Conservation (phyloP, 2,113 vertebrate species). For the Gambusia affinis region DNA sequence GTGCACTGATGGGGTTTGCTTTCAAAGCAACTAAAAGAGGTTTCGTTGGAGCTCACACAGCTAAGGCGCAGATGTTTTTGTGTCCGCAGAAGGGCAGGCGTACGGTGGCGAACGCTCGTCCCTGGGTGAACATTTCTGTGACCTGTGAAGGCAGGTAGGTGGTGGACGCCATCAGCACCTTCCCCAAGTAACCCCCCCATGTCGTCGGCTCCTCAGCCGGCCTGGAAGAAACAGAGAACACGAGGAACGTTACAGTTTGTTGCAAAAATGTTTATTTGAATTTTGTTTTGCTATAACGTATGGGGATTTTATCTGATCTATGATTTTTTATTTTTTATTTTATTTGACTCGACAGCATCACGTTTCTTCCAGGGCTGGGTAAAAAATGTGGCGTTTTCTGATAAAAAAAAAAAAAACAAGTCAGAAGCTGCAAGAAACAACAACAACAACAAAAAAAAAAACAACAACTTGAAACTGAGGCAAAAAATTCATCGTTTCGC, state of each 20-base stretch:
- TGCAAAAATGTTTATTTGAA: no score
- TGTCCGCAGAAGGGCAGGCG: slow-evolving; percentile 97
- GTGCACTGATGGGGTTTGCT: neutral
- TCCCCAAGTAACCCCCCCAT: slow-evolving; percentile 97
- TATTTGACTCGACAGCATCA: neutral
- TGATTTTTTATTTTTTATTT: no score
- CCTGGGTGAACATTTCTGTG: slow-evolving; percentile 99
- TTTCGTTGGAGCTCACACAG: slow-evolving; percentile 85
- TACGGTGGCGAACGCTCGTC: slow-evolving; percentile 95
- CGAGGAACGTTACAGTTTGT: no score
- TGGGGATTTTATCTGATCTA: no score
- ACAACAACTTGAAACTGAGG: no score
- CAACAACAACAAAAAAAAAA: no score
- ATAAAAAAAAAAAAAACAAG: no score
- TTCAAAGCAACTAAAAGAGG: neutral
- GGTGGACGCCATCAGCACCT: slow-evolving; percentile 95
- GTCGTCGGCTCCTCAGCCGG: slow-evolving; percentile 97
- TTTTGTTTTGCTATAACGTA: no score
- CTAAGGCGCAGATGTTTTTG: slow-evolving; percentile 96
- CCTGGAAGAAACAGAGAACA: slow-evolving; percentile 65
- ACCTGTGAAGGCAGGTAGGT: slow-evolving; percentile 97
- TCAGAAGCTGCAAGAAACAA: no score
- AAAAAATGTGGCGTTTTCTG: neutral
- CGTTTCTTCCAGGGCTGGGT: neutral
- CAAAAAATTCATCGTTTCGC: no score